Percentiles rank a stretch among this genome's conserved stretches.
phyloP scores from a whole-genome alignment of 2,888 invertebrate genomes.

The Eilema griseolum region DNA sequence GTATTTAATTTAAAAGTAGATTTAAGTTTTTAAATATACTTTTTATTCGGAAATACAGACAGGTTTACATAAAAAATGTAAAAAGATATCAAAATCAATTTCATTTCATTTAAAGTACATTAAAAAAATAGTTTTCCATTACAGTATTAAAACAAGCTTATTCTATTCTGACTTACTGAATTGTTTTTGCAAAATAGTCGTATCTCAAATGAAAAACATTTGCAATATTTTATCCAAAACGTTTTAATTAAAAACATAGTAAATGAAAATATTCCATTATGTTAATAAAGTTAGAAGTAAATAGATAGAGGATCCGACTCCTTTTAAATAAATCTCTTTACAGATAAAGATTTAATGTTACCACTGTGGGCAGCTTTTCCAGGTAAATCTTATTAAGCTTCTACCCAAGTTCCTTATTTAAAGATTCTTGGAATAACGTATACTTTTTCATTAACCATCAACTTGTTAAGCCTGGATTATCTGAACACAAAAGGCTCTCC shows the following conservation, averaged over 20 bases:
- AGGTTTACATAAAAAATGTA: neutral
- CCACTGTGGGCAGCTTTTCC: conserved; percentile 20
- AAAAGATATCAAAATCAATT: neutral
- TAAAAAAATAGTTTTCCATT: neutral
- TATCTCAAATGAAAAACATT: conserved; percentile 1
- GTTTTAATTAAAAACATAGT: conserved; percentile 20
- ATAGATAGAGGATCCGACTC: conserved; percentile 32
- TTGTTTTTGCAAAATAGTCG: neutral
- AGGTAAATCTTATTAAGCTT: conserved; percentile 42
- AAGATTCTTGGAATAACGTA: conserved; percentile 29
- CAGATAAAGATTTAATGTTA: conserved; percentile 44
- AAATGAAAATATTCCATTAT: conserved; percentile 22
- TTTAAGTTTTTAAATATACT: neutral
- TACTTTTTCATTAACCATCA: conserved; percentile 39
- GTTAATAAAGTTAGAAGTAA: conserved; percentile 26
- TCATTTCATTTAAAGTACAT: neutral
- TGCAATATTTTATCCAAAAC: conserved; percentile 14
- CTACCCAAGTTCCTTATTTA: conserved; percentile 35
- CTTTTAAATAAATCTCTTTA: conserved; percentile 49
- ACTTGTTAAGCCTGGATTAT: conserved; percentile 18
- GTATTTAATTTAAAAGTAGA: neutral
- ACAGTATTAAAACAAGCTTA: neutral
- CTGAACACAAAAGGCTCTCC: conserved; percentile 27
- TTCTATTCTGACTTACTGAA: neutral
- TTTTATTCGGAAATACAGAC: neutral